Base-by-base conservation (phyloP, 2,113 vertebrate genomes). In the Chelonoidis abingdonii region DNA sequence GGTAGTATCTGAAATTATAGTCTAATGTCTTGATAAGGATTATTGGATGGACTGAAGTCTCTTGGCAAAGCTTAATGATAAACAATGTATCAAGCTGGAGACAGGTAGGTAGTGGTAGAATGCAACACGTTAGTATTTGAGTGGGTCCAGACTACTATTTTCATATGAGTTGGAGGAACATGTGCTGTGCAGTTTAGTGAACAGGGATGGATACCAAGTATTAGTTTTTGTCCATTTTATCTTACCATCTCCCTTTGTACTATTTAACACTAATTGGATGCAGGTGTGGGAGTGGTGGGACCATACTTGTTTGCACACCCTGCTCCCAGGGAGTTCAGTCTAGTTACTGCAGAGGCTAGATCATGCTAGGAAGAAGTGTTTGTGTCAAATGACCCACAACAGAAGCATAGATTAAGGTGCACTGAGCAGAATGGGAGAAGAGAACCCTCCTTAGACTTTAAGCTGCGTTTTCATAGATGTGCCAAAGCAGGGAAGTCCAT, bases 171-270 rank as follows among this genome's bases (percentile, higher is more conserved):
- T 41, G 29, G 6, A 72, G 86, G 38, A 53, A 80, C 25, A 7
- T 35, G n/a, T 16, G 49, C 10, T 0, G 1, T 0, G 6, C 25
- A 0, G 8, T 22, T n/a, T 52, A 41, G 29, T 29, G 2, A 25
- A 25, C 0, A 4, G 72, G 22, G 69, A 53, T 22, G 3, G 4
- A 13, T 19, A 44, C 12, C 4, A 8, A 2, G 3, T 9, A 12
- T 41, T 41, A 41, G 41, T 41, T 41, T 41, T 41, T 41, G 41
- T 41, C 41, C 41, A 41, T 41, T 41, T 41, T 41, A 41, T 41
- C 41, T 41, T 41, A 41, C 41, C 41, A 41, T 41, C 41, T 41
- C 41, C 41, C 41, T 41, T 41, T 41, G 41, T 41, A 41, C 41
- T 41, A 41, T n/a, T n/a, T 44, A 44, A 44, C 44, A 44, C 19